These are phyloP conservation scores for Coluber constrictor DNA, from an alignment of 2,797 vertebrate species.

Conservation along the genomic window DNA sequence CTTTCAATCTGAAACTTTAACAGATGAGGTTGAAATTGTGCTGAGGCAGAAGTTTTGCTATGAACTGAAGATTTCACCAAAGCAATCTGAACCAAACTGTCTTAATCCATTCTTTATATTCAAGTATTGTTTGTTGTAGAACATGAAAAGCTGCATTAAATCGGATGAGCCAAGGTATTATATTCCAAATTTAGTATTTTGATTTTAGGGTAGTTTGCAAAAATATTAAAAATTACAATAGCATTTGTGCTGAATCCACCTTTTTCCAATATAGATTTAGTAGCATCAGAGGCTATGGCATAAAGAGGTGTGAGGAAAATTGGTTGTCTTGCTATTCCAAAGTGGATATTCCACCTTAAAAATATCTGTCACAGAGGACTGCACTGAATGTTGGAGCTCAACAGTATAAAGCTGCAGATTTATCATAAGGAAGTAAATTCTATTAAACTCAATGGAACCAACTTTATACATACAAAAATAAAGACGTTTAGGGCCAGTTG, in stretches of 20 bases:
- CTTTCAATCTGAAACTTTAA: not conserved
- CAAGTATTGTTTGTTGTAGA: not conserved
- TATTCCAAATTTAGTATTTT: not conserved
- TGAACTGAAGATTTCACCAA: not conserved
- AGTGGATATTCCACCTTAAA: not conserved
- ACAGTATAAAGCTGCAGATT: not conserved
- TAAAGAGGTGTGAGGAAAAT: not conserved
- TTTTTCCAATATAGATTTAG: not conserved
- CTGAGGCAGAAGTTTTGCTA: not conserved
- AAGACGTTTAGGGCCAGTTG: not conserved
- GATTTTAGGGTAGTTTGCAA: not conserved
- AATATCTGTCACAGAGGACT: too few relatives aligned
- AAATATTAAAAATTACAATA: not conserved
- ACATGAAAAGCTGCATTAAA: not conserved
- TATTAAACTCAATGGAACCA: not conserved
- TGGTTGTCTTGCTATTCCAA: not conserved
- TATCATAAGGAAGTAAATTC: not conserved
- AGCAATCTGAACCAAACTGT: not conserved
- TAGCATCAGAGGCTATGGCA: too few relatives aligned
- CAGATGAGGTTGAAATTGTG: not conserved
- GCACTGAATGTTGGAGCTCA: not conserved
- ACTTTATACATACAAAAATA: not conserved
- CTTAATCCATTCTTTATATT: not conserved
- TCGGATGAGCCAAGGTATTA: not conserved
- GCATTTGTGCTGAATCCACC: not conserved